Evolutionary conservation across 2,113 vertebrate species (phyloP).

Genomic region (Macrotis lagotis): DNA sequence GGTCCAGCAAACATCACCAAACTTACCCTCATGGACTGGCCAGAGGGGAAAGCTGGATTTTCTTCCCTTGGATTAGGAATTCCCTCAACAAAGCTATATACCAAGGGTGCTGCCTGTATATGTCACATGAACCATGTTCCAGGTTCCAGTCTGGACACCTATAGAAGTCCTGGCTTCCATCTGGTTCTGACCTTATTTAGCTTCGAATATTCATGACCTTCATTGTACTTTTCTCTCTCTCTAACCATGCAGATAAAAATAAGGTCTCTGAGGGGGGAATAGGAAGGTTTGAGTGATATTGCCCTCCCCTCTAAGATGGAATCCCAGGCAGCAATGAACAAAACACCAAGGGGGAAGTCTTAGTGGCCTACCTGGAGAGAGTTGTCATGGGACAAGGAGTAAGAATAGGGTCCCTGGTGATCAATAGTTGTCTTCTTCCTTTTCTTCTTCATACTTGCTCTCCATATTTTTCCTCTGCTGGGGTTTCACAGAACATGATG

Average conservation of each 20-base stretch:
- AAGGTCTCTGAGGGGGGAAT: constrained; percentile 57
- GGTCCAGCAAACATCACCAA: background rate
- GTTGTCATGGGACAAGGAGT: background rate
- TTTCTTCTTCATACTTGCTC: background rate
- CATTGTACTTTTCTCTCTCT: constrained; percentile 76
- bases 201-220: constrained; percentile 81
- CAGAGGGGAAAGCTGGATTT: background rate
- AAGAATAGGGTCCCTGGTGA: background rate
- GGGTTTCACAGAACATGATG: background rate
- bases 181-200: constrained; percentile 71
- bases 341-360: background rate
- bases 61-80: background rate
- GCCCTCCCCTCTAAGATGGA: background rate
- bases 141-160: constrained; percentile 76
- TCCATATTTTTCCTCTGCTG: background rate
- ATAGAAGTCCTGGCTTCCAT: constrained; percentile 81
- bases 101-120: background rate
- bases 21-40: background rate
- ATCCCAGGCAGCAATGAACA: background rate
- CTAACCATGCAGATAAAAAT: constrained; percentile 79
- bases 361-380: background rate
- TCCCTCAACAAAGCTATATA: background rate
- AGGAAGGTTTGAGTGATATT: background rate
- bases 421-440: background rate
- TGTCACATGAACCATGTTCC: constrained; percentile 66